A percentile compares a stretch with the other conserved stretches of the same genome.
Conservation (phyloP, 1,140 invertebrate genomes). For the Eubasilissa regina region DNA sequence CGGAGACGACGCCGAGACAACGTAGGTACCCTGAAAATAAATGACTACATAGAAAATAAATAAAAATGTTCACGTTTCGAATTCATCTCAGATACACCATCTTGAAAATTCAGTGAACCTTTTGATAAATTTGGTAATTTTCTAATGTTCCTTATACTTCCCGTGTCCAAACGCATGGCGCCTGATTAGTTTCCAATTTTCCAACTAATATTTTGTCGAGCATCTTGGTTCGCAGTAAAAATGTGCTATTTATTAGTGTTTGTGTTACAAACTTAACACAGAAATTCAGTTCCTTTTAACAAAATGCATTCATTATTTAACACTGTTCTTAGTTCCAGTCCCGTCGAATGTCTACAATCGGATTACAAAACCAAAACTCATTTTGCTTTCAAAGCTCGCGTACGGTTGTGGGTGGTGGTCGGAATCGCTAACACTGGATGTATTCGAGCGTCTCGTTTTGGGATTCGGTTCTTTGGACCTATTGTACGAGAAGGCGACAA, state of each 20-base stretch:
- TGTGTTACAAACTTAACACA: no score
- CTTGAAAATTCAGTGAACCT: not conserved
- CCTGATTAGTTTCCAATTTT: constrained; percentile 37
- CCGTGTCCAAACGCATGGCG: constrained; percentile 5
- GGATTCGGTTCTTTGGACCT: not conserved
- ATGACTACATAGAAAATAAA: not conserved
- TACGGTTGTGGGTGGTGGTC: no score
- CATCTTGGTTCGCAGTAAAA: not conserved
- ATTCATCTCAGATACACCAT: not conserved
- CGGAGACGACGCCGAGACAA: constrained; percentile 37
- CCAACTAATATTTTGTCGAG: not conserved
- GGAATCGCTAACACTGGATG: not conserved
- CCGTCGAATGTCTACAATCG: no score
- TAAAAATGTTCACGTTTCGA: not conserved
- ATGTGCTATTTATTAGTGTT: not conserved
- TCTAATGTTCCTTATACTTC: not conserved
- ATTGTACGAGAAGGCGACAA: constrained; percentile 39
- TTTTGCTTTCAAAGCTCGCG: no score
- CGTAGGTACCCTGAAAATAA: not conserved
- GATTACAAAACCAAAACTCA: not conserved
- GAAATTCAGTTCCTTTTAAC: no score
- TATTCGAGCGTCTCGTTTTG: constrained; percentile 15
- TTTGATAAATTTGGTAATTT: not conserved
- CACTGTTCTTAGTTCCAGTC: no score
- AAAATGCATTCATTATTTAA: no score